A percentile compares a stretch with the other conserved stretches of the same genome.
phyloP scores from a whole-genome alignment of 2,113 vertebrate species.

The Apistogramma diplotaenia region DNA sequence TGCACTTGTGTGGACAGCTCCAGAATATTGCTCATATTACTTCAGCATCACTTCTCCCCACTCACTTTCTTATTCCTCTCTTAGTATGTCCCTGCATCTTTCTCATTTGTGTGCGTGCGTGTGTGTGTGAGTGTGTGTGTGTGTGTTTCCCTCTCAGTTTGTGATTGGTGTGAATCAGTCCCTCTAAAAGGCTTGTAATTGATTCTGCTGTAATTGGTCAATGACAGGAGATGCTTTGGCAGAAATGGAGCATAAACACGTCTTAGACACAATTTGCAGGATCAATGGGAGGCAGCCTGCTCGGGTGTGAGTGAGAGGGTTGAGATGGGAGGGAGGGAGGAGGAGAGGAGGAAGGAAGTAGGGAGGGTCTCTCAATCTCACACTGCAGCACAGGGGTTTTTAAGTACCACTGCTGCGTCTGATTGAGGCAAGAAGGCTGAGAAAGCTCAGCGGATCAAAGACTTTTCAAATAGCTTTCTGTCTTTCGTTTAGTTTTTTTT shows the following conservation, averaged over 20 bases:
- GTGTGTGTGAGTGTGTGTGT: conserved; percentile 2
- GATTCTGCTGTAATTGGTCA: conserved; percentile 80
- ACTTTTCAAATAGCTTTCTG: conserved; percentile 60
- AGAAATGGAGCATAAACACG: conserved; percentile 79
- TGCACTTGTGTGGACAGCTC: conserved; percentile 68
- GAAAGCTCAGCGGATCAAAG: conserved; percentile 70
- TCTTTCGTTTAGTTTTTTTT: neutral
- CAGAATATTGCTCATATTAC: conserved; percentile 72
- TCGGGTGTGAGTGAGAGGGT: conserved; percentile 24
- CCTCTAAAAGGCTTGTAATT: conserved; percentile 78
- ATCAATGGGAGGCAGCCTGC: conserved; percentile 72
- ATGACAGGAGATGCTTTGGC: conserved; percentile 75
- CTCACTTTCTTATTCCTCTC: conserved; percentile 35
- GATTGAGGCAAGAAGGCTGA: conserved; percentile 62
- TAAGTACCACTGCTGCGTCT: conserved; percentile 65
- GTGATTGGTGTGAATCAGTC: conserved; percentile 51
- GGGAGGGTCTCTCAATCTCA: conserved; percentile 37
- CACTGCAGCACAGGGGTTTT: conserved; percentile 51
- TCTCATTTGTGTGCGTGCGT: neutral
- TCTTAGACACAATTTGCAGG: conserved; percentile 75
- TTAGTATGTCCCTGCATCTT: conserved; percentile 20
- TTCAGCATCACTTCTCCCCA: conserved; percentile 65
- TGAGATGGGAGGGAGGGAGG: neutral
- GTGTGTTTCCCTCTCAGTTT: conserved; percentile 16
- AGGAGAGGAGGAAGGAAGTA: conserved; percentile 23